phyloP scores from a whole-genome alignment of 2,888 invertebrate species.

The Drosophila nigricruria region DNA sequence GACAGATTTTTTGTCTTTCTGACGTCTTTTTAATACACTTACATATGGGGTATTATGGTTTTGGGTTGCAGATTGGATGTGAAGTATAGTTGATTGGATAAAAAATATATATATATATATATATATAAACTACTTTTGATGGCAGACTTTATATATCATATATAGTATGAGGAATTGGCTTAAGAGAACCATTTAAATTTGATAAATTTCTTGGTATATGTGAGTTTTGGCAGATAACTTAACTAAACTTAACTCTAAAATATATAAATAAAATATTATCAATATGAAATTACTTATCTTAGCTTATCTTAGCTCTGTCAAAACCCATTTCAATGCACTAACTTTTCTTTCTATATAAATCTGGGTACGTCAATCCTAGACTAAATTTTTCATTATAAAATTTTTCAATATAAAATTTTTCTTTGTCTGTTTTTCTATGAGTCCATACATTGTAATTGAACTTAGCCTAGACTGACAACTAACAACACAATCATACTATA shows the following conservation, averaged over 20 bases:
- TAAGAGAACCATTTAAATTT: too few relatives aligned
- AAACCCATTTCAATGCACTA: not conserved
- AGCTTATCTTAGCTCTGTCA: not conserved
- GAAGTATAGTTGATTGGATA: not conserved
- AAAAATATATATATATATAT: too few relatives aligned
- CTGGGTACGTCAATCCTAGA: too few relatives aligned
- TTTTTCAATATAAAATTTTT: too few relatives aligned
- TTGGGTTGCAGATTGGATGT: not conserved
- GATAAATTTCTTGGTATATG: not conserved
- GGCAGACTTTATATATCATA: too few relatives aligned
- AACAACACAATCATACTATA: not conserved
- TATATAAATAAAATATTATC: not conserved
- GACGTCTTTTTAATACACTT: constrained; percentile 12
- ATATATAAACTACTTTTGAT: too few relatives aligned
- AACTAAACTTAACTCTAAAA: too few relatives aligned
- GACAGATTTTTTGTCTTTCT: constrained; percentile 58
- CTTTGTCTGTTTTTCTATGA: not conserved
- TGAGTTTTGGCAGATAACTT: not conserved
- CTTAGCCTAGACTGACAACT: not conserved
- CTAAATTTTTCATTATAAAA: not conserved
- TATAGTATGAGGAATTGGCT: too few relatives aligned
- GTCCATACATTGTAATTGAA: not conserved
- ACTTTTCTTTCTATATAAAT: not conserved
- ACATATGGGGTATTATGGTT: not conserved
- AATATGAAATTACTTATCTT: not conserved